These are phyloP conservation scores for Myathropa florea DNA, from an alignment of 2,888 invertebrate species.

Conservation along the genomic window DNA sequence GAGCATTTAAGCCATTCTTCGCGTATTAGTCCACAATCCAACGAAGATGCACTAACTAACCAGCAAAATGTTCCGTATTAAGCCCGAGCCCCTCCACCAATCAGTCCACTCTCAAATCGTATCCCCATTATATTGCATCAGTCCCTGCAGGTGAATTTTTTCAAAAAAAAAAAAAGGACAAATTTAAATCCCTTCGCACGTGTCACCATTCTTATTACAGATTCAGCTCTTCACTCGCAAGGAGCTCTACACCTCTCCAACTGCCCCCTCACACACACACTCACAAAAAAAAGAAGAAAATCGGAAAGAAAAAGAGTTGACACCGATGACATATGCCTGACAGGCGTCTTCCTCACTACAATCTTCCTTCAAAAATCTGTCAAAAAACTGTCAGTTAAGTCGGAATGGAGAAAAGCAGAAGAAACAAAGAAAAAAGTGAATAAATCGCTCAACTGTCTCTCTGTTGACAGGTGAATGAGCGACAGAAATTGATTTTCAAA, in stretches of 20 bases:
- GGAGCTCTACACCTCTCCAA: background rate
- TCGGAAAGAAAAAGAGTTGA: constrained; percentile 40
- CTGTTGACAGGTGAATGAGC: constrained; percentile 60
- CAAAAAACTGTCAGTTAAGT: constrained; percentile 58
- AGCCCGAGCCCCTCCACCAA: too few relatives aligned
- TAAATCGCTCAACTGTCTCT: constrained; percentile 53
- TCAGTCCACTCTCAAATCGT: too few relatives aligned
- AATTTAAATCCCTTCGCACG: background rate
- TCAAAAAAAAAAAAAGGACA: background rate
- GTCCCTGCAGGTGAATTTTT: background rate
- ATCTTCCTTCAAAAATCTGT: constrained; percentile 53
- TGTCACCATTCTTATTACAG: constrained; percentile 42
- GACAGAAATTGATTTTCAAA: constrained; percentile 63
- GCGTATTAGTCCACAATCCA: too few relatives aligned
- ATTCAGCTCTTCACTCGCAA: constrained; percentile 42
- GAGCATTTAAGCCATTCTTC: too few relatives aligned
- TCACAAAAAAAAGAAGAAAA: background rate
- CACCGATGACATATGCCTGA: constrained; percentile 59
- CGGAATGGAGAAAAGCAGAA: background rate
- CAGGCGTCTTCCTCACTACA: constrained; percentile 54
- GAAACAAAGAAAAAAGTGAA: constrained; percentile 37
- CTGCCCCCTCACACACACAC: too few relatives aligned
- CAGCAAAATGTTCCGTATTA: too few relatives aligned
- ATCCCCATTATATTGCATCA: too few relatives aligned
- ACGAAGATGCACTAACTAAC: too few relatives aligned